Evolutionary conservation across 2,888 invertebrate genomes (phyloP).

Genomic region (Neocrepidodera transversa): DNA sequence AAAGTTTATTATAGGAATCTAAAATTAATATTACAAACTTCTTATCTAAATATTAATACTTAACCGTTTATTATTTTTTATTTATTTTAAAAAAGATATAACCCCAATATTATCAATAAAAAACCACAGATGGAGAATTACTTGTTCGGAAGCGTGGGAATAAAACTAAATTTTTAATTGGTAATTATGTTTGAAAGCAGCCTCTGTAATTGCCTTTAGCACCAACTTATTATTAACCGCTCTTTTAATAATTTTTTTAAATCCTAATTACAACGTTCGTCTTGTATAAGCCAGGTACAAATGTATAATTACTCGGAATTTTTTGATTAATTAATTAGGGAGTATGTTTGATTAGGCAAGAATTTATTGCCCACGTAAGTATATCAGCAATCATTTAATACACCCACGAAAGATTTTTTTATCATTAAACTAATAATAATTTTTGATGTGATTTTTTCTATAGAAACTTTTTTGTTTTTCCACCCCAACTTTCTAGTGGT

Average conservation of each 20-base stretch:
- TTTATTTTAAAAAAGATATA: no score
- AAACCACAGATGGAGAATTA: constrained; percentile 15
- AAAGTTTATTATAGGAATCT: no score
- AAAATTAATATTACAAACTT: no score
- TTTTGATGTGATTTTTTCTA: no score
- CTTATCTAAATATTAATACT: no score
- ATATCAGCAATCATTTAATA: constrained; percentile 31
- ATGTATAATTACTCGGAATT: constrained; percentile 34
- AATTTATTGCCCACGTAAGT: constrained; percentile 27
- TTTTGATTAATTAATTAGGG: constrained; percentile 38
- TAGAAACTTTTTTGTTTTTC: no score
- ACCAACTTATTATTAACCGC: constrained; percentile 35
- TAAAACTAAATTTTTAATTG: constrained; percentile 34
- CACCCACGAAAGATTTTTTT: no score
- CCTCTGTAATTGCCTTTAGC: constrained; percentile 34
- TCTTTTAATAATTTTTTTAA: constrained; percentile 35
- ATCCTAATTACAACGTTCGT: constrained; percentile 34
- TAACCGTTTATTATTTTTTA: no score
- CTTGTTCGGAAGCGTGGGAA: constrained; percentile 34
- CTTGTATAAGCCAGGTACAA: constrained; percentile 22
- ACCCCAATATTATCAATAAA: no score
- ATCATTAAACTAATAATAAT: no score
- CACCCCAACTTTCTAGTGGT: no score
- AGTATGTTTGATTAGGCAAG: constrained; percentile 34
- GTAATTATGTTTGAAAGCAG: constrained; percentile 30